Conservation (phyloP, 2,888 invertebrate species). For the Standfussiana lucernea region DNA sequence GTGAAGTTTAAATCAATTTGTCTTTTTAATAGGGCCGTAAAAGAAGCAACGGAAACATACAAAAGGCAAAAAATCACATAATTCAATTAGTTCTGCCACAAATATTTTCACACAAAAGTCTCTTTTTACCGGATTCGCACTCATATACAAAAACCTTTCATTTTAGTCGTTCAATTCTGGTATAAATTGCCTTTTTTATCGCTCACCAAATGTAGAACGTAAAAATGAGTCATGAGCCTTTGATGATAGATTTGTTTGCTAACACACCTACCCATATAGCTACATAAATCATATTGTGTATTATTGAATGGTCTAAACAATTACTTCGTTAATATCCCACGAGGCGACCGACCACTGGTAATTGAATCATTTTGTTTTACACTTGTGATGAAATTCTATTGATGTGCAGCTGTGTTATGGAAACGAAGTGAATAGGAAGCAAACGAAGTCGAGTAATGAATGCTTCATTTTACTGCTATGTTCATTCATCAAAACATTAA, state of each 20-base stretch:
- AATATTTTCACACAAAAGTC: slow-evolving; percentile 41
- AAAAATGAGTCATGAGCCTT: slow-evolving; percentile 58
- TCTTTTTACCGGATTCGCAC: slow-evolving; percentile 32
- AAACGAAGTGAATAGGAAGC: slow-evolving; percentile 36
- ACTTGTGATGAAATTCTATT: slow-evolving; percentile 41
- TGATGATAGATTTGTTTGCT: slow-evolving; percentile 41
- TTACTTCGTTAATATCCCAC: slow-evolving; percentile 58
- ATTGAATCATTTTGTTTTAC: slow-evolving; percentile 62
- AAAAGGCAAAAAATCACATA: slow-evolving; percentile 34
- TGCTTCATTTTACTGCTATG: slow-evolving; percentile 19
- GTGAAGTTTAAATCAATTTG: not conserved
- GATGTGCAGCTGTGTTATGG: slow-evolving; percentile 25
- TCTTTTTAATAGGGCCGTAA: slow-evolving; percentile 1
- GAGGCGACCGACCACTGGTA: slow-evolving; percentile 24
- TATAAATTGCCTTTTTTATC: slow-evolving; percentile 62
- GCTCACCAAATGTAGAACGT: slow-evolving; percentile 53
- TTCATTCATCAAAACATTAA: slow-evolving; percentile 25
- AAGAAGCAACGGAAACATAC: not conserved
- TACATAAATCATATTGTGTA: slow-evolving; percentile 47
- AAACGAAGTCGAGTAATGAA: slow-evolving; percentile 22
- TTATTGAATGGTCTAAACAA: slow-evolving; percentile 59
- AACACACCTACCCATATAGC: slow-evolving; percentile 36
- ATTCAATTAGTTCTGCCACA: slow-evolving; percentile 22
- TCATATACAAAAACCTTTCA: slow-evolving; percentile 57
- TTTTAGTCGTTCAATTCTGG: slow-evolving; percentile 51